Percentiles rank a stretch among this genome's conserved stretches.
Evolutionary conservation across 2,797 vertebrate genomes (phyloP).

Genomic region (Streptopelia turtur): DNA sequence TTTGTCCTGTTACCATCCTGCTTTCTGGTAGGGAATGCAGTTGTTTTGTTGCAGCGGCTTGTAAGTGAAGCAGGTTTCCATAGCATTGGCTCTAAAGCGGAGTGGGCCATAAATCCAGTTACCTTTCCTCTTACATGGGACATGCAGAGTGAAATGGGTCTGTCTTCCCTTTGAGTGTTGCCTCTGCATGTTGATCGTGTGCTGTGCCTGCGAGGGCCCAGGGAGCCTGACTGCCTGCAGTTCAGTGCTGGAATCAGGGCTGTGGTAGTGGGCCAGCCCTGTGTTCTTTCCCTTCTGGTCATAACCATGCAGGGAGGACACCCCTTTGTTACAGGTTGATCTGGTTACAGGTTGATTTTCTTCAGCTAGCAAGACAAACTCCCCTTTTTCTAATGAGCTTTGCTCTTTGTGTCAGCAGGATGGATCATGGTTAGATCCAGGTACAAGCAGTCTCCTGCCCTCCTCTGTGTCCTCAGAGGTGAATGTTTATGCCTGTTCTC

Average conservation of each 20-base stretch:
- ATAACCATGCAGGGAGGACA: neutral
- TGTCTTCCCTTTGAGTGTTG: neutral
- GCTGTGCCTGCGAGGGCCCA: neutral
- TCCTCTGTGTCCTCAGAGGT: neutral
- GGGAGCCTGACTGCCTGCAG: neutral
- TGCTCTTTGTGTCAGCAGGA: neutral
- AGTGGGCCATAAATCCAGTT: neutral
- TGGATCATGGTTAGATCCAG: neutral
- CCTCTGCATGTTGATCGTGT: neutral
- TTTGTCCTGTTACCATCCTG: neutral
- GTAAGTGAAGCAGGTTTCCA: neutral
- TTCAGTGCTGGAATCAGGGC: neutral
- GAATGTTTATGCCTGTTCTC: neutral
- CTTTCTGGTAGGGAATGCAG: neutral
- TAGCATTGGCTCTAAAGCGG: neutral
- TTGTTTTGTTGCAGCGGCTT: neutral
- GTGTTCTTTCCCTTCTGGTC: neutral
- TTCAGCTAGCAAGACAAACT: neutral
- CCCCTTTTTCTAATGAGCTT: neutral
- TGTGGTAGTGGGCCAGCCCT: neutral
- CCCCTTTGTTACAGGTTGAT: neutral
- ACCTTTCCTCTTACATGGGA: neutral
- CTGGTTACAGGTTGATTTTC: neutral
- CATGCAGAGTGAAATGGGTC: neutral
- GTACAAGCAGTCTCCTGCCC: neutral